Base-by-base conservation (phyloP, 1,140 invertebrate genomes). In the Bombus haemorrhoidalis region DNA sequence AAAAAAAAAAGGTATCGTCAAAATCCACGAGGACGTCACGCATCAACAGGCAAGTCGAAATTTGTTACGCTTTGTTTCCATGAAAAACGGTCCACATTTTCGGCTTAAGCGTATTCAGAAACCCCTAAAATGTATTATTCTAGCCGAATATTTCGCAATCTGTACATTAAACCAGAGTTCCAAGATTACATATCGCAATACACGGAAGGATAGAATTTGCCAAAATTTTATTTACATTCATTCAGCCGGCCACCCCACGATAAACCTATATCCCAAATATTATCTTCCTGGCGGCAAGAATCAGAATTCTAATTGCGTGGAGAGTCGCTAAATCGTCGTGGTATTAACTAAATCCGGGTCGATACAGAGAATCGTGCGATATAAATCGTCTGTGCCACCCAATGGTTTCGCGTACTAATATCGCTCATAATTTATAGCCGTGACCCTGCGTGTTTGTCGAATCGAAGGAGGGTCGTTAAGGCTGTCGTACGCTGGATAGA, bases 391-490 rank as follows among this genome's bases (percentile, higher is more conserved):
- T 18, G 57, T 83, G 72, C 74, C 81, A 82, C 82, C 88, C 82
- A 78, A 41, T 69, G 73, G 72, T 85, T 90, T 82, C 66, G 75
- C 75, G 79, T 66, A 73, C 64, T 77, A 86, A 87, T 90, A 79
- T 81, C 86, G 53, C 18, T 34, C 66, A 83, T 90, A 90, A 90
- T 90, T 90, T 87, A 90, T 90, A 86, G 69, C 85, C 41, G 59
- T 87, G 72, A 90, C 75, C 78, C 78, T 69, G 81, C 39, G 62
- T 74, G 77, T 69, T 87, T 47, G 41, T 85, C 77, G 72, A 28
- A 34, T 37, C n/a, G 84, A 32, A 22, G 22, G 59, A 83, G 84
- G 79, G 79, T 85, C 72, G 62, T 81, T 59, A 72, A 53, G 47
- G 47, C 53, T 68, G 75, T 64, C 87, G 72, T 77, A 72, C 43